Conservation (phyloP, 1,140 invertebrate species). For the Cydia fagiglandana region DNA sequence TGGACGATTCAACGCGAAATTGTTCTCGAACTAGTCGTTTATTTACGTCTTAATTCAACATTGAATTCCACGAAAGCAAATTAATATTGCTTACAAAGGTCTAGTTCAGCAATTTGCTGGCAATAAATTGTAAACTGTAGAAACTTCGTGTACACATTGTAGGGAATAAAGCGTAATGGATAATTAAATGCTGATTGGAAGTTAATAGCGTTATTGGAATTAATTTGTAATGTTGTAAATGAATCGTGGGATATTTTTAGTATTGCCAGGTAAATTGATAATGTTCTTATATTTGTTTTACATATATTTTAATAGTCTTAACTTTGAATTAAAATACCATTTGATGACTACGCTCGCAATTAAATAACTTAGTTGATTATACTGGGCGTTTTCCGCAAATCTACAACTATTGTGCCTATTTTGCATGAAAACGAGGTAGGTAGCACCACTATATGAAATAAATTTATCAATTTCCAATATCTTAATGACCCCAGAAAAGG, state of each 20-base stretch:
- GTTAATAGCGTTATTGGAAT: constrained; percentile 35
- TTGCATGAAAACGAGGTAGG: too few relatives aligned
- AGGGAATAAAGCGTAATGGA: background rate
- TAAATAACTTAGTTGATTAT: too few relatives aligned
- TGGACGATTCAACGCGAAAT: background rate
- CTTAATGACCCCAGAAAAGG: constrained; percentile 34
- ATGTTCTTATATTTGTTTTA: too few relatives aligned
- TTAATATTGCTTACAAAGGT: constrained; percentile 19
- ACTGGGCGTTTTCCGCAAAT: too few relatives aligned
- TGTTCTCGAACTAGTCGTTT: constrained; percentile 15
- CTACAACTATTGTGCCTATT: too few relatives aligned
- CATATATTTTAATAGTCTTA: too few relatives aligned
- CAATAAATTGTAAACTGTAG: constrained; percentile 9
- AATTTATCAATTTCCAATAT: too few relatives aligned
- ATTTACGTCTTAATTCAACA: constrained; percentile 20
- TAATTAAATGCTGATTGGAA: constrained; percentile 10
- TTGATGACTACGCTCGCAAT: too few relatives aligned
- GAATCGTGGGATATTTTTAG: constrained; percentile 15
- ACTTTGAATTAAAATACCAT: too few relatives aligned
- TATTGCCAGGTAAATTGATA: constrained; percentile 7
- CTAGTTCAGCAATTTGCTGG: constrained; percentile 18
- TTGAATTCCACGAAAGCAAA: constrained; percentile 1
- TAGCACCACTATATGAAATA: too few relatives aligned
- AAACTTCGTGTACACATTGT: constrained; percentile 5
- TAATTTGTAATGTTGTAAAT: constrained; percentile 38